Evolutionary conservation across 1,140 invertebrate species (phyloP), one percentile per base, ranked within the genome.

Genomic region (Hycleus cichorii): DNA sequence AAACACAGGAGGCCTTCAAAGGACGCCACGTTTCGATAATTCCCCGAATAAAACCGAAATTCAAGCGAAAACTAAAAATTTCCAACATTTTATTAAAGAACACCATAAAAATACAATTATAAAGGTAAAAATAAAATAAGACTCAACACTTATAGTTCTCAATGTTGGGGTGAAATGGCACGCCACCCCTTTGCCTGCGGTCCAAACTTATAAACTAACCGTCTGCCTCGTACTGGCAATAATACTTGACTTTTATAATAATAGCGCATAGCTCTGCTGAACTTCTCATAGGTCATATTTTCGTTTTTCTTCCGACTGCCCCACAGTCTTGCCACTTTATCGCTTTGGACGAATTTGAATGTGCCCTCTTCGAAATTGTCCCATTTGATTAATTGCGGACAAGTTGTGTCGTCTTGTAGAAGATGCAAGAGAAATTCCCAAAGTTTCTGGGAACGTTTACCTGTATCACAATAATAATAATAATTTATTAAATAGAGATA

Each of bases 241-340:
- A 93, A 82, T 39, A 93, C 89, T 69, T 85, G 78, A 68, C 88
- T 85, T 71, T 88, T 86, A 75, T 94, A 94, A 74, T 93, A 92
- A 76, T 95, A 93, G 68, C 85, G 84, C 91, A 96, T 95, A 4
- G 93, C 93, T 65, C 93, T 74, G 75, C 90, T 93, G 59, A 95
- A 83, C 75, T 96, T 96, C 72, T 95, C 93, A 71, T 95, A 96
- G 11, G 89, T 94, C 93, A 95, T 95, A 69, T 88, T 85, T 26
- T 85, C 83, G 71, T 96, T 95, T 69, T 90, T 87, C 71, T 93
- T 93, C 66, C 84, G 80, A 25, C 83, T 81, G 0, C 92, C 93
- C 93, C 93, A 95, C 57, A 93, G 78, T 67, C 89, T 85, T 1
- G 92, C 91, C 2, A 95, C 89, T 68, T 89, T 85, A 62, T 94